Percentiles rank a stretch among this genome's conserved stretches.
phyloP scores from a whole-genome alignment of 2,113 vertebrate genomes.

The Bostrychus sinensis region DNA sequence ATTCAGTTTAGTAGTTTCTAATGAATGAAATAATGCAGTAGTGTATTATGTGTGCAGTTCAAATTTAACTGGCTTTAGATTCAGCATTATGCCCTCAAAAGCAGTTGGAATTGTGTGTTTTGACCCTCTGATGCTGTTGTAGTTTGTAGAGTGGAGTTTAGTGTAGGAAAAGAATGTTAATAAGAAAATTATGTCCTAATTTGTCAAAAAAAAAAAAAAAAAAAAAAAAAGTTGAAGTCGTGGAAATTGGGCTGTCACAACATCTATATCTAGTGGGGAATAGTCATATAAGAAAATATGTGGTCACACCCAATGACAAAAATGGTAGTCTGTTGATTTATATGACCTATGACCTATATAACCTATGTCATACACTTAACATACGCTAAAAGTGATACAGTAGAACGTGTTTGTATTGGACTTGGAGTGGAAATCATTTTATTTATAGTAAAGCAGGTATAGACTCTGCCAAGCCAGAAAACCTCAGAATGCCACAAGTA shows the following conservation, averaged over 20 bases:
- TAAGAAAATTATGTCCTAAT: neutral
- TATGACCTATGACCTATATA: neutral
- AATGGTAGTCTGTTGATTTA: constrained; percentile 1
- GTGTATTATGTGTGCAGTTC: too few relatives aligned
- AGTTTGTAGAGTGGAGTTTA: neutral
- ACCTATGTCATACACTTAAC: neutral
- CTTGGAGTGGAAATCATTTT: constrained; percentile 4
- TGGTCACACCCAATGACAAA: constrained; percentile 30
- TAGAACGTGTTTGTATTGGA: constrained; percentile 9
- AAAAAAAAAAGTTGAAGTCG: too few relatives aligned
- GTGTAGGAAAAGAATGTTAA: neutral
- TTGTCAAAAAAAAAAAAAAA: too few relatives aligned
- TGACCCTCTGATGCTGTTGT: neutral
- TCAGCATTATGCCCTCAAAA: too few relatives aligned
- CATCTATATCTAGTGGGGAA: constrained; percentile 12
- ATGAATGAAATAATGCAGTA: too few relatives aligned
- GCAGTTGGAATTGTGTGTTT: neutral
- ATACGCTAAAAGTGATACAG: neutral
- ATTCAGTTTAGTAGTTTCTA: too few relatives aligned
- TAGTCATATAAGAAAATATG: constrained; percentile 42
- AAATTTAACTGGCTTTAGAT: too few relatives aligned
- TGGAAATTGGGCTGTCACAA: neutral
- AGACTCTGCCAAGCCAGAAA: neutral
- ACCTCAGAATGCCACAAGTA: neutral
- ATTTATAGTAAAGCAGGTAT: constrained; percentile 1